Base-by-base conservation (phyloP, 2,797 vertebrate genomes). In the Rhodeus uyekii region DNA sequence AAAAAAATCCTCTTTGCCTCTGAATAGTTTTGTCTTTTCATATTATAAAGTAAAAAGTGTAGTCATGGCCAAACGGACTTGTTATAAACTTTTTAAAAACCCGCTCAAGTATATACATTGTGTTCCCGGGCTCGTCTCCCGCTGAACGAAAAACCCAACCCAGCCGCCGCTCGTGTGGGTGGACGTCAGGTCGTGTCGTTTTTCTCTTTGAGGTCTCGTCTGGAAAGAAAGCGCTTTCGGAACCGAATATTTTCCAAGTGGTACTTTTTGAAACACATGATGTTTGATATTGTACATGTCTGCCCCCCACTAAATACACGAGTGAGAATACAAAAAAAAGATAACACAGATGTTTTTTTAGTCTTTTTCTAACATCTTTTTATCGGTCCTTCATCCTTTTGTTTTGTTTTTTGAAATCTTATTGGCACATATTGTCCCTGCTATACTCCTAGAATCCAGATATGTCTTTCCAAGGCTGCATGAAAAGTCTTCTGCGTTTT, bases 1-100 rank as follows among this genome's bases (percentile, higher is more conserved):
- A 94, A 94, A 98, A 98, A 97, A 95, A 86, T 96, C 92, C 90
- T 92, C 93, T 96, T 97, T 96, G 96, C 96, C 92, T 96, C 89
- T 92, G 91, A 93, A 86, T 83, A 83, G 74, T 81, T 80, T 81
- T 83, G 50, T 82, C 93, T 93, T 95, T 90, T 98, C 96, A 96
- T 98, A 98, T 98, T 96, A 99, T 97, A 99, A 99, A 99, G 98
- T 99, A 99, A 99, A 99, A 99, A 99, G 97, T 99, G 97, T 99
- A 98, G 96, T 99, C 99, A 99, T 99, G 98, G 97, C 97, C 97
- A 98, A 99, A 99, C 97, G 95, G 97, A 99, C 97, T 88, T 98
- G 97, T 98, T 99, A 99, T 98, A 99, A 99, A 99, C 96, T 97
- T 98, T 93, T 95, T 99, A 99, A 99, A 99, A 99, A 99, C 97